Evolutionary conservation across 2,797 vertebrate species (phyloP).

Genomic region (Melanotaenia maccullochi): DNA sequence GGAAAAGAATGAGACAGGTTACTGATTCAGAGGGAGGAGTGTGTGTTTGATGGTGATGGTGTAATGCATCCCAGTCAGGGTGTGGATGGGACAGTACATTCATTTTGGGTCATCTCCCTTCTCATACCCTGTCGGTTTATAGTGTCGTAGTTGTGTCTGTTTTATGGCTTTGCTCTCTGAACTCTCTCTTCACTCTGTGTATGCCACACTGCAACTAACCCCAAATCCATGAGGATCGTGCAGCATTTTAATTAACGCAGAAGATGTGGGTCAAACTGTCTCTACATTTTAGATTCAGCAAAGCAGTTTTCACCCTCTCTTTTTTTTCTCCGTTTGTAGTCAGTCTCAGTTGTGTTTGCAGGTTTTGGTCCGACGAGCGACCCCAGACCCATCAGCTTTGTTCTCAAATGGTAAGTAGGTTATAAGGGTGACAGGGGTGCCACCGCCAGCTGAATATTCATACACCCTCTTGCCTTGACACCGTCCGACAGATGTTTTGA

Average conservation of each 20-base stretch:
- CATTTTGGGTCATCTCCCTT: constrained; percentile 39
- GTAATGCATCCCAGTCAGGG: constrained; percentile 20
- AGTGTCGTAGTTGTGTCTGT: constrained; percentile 18
- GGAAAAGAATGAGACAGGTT: constrained; percentile 15
- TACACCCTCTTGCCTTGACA: constrained; percentile 28
- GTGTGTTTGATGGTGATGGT: constrained; percentile 39
- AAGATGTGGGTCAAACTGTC: constrained; percentile 71
- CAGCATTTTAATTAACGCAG: constrained; percentile 68
- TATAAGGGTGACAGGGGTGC: constrained; percentile 37
- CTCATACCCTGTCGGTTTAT: constrained; percentile 38
- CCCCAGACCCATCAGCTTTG: constrained; percentile 37
- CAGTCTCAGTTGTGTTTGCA: constrained; percentile 19
- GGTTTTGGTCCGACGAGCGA: not conserved
- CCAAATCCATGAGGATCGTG: constrained; percentile 42
- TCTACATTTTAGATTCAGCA: constrained; percentile 21
- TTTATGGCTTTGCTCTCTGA: constrained; percentile 68
- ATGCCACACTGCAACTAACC: constrained; percentile 15
- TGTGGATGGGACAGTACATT: constrained; percentile 61
- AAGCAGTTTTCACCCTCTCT: constrained; percentile 15
- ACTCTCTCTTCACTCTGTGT: constrained; percentile 22
- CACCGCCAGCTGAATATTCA: constrained; percentile 56
- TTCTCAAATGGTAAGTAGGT: constrained; percentile 62
- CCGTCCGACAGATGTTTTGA: constrained; percentile 66
- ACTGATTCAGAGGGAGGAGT: constrained; percentile 45
- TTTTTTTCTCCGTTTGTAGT: not conserved